A percentile compares a stretch with the other conserved stretches of the same genome.
Conservation (phyloP, 2,797 vertebrate species). For the Lacerta viridis region DNA sequence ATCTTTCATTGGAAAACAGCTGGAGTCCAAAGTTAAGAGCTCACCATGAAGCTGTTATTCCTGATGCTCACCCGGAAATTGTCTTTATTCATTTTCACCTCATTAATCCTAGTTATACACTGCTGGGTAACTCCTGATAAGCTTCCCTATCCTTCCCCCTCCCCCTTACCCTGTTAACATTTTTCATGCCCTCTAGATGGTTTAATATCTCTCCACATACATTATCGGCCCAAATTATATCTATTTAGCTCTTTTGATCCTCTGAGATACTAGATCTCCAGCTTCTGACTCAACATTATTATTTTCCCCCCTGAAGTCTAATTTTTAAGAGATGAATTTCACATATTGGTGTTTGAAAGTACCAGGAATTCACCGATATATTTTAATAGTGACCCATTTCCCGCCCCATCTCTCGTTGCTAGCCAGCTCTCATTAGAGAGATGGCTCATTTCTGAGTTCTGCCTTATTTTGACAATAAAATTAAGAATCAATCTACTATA, state of each 20-base stretch:
- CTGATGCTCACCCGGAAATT: conserved; percentile 25
- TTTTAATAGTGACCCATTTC: neutral
- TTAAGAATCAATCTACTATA: conserved; percentile 37
- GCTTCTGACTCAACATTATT: neutral
- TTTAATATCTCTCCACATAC: conserved; percentile 20
- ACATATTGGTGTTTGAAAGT: neutral
- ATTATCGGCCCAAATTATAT: conserved; percentile 14
- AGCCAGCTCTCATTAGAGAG: neutral
- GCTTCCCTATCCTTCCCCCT: neutral
- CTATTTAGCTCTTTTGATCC: neutral
- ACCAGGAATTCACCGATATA: rapidly evolving
- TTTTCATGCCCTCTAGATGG: conserved; percentile 2
- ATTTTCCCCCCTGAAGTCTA: neutral
- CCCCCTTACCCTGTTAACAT: neutral
- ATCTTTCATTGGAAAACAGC: conserved; percentile 34
- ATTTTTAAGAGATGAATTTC: neutral
- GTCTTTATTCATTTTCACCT: conserved; percentile 34
- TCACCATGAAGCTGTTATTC: neutral
- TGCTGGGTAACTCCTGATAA: conserved; percentile 29
- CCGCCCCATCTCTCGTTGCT: neutral
- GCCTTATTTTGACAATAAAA: conserved; percentile 14
- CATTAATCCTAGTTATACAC: conserved; percentile 37
- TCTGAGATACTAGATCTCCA: neutral
- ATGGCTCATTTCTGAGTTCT: conserved; percentile 10
- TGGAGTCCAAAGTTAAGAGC: conserved; percentile 27